phyloP scores from a whole-genome alignment of 2,113 vertebrate genomes.

The Recurvirostra avosetta region DNA sequence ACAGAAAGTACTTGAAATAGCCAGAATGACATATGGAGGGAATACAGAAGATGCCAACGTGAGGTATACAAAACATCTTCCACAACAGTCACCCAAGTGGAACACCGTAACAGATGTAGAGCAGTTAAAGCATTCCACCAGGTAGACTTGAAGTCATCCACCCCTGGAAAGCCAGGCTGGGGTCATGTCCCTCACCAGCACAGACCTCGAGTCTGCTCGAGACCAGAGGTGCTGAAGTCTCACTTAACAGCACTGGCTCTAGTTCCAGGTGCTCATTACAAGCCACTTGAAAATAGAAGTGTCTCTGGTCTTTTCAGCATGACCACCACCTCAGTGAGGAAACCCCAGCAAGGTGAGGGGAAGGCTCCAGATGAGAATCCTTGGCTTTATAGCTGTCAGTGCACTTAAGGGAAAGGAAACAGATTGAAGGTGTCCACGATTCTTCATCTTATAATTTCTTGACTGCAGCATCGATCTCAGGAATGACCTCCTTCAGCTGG shows the following conservation, averaged over 20 bases:
- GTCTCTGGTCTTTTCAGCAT: not conserved
- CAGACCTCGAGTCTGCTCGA: not conserved
- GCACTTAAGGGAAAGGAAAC: not conserved
- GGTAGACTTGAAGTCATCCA: not conserved
- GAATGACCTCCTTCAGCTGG: constrained; percentile 26
- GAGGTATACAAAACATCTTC: not conserved
- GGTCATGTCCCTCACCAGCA: not conserved
- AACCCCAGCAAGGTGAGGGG: not conserved
- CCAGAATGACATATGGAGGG: not conserved
- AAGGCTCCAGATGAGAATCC: not conserved
- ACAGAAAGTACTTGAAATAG: not conserved
- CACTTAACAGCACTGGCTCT: not conserved
- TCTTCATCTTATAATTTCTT: not conserved
- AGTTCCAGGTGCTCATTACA: not conserved
- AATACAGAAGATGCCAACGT: not conserved
- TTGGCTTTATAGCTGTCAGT: not conserved
- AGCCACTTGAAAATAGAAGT: not conserved
- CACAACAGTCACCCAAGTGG: not conserved
- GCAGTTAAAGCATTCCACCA: not conserved
- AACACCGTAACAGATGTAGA: not conserved
- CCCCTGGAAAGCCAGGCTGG: not conserved
- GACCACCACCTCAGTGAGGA: not conserved
- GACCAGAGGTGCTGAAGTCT: not conserved
- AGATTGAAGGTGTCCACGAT: not conserved
- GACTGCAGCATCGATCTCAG: not conserved